A percentile compares a stretch with the other conserved stretches of the same genome.
phyloP scores from a whole-genome alignment of 2,888 invertebrate genomes.

The Nemapogon koenigi region DNA sequence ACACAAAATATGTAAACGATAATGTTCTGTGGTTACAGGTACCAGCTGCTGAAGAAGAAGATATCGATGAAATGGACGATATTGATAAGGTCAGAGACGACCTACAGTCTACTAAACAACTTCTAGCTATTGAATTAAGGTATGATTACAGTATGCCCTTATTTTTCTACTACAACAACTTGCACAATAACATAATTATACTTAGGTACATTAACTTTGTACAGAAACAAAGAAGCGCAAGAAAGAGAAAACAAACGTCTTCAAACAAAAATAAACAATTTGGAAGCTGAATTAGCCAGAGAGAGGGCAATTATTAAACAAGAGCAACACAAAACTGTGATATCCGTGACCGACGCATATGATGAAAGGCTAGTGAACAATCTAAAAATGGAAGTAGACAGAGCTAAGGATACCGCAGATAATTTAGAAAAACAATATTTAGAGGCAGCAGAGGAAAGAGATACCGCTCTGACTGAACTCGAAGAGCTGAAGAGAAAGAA shows the following conservation, averaged over 20 bases:
- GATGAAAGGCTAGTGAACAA: conserved; percentile 72
- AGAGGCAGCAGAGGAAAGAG: conserved; percentile 77
- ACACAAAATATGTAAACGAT: too few relatives aligned
- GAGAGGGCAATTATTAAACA: conserved; percentile 65
- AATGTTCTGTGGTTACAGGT: conserved; percentile 12
- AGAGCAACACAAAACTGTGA: conserved; percentile 58
- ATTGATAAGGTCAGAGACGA: conserved; percentile 91
- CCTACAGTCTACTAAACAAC: conserved; percentile 89
- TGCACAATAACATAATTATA: not conserved
- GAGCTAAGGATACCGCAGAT: conserved; percentile 79
- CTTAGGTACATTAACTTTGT: conserved; percentile 5
- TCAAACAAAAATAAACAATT: conserved; percentile 76
- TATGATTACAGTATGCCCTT: too few relatives aligned
- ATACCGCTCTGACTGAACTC: conserved; percentile 74
- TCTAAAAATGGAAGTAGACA: conserved; percentile 77
- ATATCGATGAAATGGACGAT: conserved; percentile 87
- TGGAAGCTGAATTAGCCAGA: conserved; percentile 82
- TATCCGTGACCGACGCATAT: conserved; percentile 61
- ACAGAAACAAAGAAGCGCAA: conserved; percentile 81
- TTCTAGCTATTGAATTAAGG: conserved; percentile 83
- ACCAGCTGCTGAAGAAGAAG: conserved; percentile 64
- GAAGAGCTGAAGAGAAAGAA: conserved; percentile 83
- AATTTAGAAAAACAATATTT: conserved; percentile 82
- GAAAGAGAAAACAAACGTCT: conserved; percentile 87
- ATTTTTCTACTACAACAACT: not conserved